A percentile compares a stretch with the other conserved stretches of the same genome.
These are phyloP conservation scores for Poecile montanus DNA, from an alignment of 2,797 vertebrate species.

Conservation along the genomic window DNA sequence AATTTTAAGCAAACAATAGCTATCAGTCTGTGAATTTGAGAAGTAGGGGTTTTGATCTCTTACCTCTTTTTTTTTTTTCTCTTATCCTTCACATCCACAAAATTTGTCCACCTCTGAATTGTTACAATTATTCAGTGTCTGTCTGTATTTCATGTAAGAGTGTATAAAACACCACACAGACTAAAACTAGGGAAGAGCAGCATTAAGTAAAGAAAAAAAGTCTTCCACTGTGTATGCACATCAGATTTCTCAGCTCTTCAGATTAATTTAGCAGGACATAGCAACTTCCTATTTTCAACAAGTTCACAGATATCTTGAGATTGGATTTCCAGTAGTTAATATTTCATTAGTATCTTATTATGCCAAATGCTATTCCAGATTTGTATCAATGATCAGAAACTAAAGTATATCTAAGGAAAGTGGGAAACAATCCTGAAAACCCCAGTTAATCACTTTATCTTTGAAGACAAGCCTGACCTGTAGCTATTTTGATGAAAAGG, in stretches of 20 bases:
- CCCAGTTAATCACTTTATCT: background rate
- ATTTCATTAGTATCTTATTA: background rate
- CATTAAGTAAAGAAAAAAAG: background rate
- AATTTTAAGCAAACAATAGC: background rate
- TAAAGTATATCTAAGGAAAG: background rate
- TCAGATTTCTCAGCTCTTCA: background rate
- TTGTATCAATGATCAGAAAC: background rate
- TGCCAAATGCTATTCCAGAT: background rate
- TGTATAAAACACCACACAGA: background rate
- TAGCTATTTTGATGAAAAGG: background rate
- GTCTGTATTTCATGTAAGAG: background rate
- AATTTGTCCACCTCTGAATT: background rate
- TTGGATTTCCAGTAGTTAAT: background rate
- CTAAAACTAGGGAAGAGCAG: background rate
- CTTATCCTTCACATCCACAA: background rate
- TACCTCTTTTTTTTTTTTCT: background rate
- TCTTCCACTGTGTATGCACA: background rate
- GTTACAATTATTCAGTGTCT: background rate
- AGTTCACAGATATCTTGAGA: background rate
- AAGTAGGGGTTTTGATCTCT: accelerated
- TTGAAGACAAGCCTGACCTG: background rate
- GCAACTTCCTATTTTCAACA: background rate
- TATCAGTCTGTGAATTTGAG: background rate
- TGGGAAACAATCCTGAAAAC: background rate
- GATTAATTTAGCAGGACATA: background rate